These are phyloP conservation scores for Lucilia cuprina DNA, from an alignment of 1,140 invertebrate genomes.

Conservation along the genomic window DNA sequence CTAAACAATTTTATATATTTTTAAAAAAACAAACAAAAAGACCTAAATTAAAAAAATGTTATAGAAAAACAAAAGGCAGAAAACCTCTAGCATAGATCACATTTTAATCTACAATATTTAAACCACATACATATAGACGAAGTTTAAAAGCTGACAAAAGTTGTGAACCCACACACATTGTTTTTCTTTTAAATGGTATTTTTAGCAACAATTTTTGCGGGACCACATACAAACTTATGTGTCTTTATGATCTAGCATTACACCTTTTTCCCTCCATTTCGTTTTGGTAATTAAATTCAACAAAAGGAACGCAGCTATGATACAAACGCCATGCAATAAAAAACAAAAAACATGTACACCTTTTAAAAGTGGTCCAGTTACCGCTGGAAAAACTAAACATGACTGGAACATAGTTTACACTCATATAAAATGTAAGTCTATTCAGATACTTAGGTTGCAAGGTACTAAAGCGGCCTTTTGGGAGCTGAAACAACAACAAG, in stretches of 20 bases:
- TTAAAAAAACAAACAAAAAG: neutral
- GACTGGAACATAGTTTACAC: constrained; percentile 10
- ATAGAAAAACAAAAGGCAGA: neutral
- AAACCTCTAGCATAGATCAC: constrained; percentile 5
- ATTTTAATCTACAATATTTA: constrained; percentile 4
- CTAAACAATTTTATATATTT: neutral
- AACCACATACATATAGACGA: neutral
- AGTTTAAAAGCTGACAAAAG: neutral
- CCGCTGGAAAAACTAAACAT: neutral
- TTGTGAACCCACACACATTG: constrained; percentile 31
- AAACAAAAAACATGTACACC: neutral
- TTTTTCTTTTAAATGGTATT: constrained; percentile 19
- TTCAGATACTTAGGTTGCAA: neutral
- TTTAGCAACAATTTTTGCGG: neutral
- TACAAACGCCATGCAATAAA: constrained; percentile 9
- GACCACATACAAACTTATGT: neutral
- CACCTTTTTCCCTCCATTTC: neutral
- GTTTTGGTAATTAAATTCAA: constrained; percentile 34
- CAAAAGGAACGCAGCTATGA: constrained; percentile 24
- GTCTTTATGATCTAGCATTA: neutral
- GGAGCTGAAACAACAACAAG: neutral
- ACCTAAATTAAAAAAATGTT: neutral
- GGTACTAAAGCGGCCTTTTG: neutral
- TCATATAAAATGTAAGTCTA: neutral
- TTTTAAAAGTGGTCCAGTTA: neutral